These are phyloP conservation scores for Drosophila ironensis DNA, from an alignment of 1,140 invertebrate genomes.

Conservation along the genomic window DNA sequence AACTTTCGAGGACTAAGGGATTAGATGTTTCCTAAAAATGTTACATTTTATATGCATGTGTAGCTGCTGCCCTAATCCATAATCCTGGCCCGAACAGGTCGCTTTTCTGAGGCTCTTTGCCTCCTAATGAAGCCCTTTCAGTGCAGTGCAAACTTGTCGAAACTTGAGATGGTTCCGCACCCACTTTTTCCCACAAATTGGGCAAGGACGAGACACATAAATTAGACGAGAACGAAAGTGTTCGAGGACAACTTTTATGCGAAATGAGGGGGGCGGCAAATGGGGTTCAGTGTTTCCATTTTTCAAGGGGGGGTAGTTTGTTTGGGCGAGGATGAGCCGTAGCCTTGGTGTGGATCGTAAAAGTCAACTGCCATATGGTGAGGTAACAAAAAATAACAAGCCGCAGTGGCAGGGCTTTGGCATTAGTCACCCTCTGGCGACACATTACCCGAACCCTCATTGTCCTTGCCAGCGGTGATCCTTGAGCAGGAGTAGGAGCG, in stretches of 20 bases:
- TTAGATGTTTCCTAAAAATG: no score
- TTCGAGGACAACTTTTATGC: slow-evolving; percentile 34
- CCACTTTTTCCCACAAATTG: slow-evolving; percentile 41
- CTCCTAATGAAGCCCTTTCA: slow-evolving; percentile 64
- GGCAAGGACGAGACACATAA: slow-evolving; percentile 50
- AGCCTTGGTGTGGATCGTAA: slow-evolving; percentile 44
- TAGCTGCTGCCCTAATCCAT: not conserved
- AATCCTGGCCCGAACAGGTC: slow-evolving; percentile 1
- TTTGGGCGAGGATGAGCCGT: not conserved
- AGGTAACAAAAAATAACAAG: slow-evolving; percentile 79
- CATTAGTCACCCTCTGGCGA: slow-evolving; percentile 58
- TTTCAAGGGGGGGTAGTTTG: not conserved
- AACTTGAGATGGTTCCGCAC: slow-evolving; percentile 34
- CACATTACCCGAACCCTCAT: slow-evolving; percentile 45
- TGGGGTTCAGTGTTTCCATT: not conserved
- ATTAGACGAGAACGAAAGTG: slow-evolving; percentile 48
- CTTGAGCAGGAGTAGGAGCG: not conserved
- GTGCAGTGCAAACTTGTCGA: slow-evolving; percentile 42
- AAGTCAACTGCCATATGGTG: slow-evolving; percentile 71
- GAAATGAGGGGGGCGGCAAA: not conserved
- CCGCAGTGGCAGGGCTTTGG: slow-evolving; percentile 11
- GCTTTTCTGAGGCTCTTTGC: not conserved
- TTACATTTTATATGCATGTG: no score
- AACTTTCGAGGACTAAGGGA: no score
- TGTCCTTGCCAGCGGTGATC: slow-evolving; percentile 15